Evolutionary conservation across 2,888 invertebrate species (phyloP), one percentile per base, ranked within the genome.

Genomic region (Punctoribates punctum): DNA sequence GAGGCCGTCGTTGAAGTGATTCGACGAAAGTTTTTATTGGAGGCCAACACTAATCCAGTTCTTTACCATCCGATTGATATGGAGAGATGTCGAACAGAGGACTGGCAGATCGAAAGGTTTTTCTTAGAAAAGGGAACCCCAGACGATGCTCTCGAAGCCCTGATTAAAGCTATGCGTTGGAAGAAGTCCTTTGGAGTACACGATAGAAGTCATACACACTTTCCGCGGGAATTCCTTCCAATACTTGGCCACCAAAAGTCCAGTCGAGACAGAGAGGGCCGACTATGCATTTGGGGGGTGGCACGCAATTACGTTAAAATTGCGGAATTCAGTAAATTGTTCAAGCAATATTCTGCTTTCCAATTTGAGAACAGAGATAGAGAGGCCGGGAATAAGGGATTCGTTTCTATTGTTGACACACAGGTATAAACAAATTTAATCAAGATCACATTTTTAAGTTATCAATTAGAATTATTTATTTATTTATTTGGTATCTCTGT

Each of bases 171-270:
- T 9, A 25, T 77, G 42, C 46, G 60, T 17, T 77, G 77, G 77
- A 75, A 74, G 20, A 72, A 75, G 11, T 51, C 65, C 11, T 77
- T 77, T 17, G 75, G 75, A n/a, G 13, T 77, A n/a, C 76, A 77
- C 48, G 73, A 75, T 0, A 29, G 76, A 9, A 42, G 48, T 1
- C 23, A 48, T n/a, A 67, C 13, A 6, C 17, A 48, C 9, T 77
- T 60, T 62, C 77, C 77, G 0, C 62, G 54, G 51, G 77, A 77
- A 54, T 67, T 75, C 9, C 73, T 17, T 4, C 57, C 34, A 62
- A 60, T 74, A 15, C 57, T 46, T 9, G 73, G 34, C 9, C 38
- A 20, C 5, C 65, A 77, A 51, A 15, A 62, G n/a, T 51, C 25
- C 23, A 60, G 48, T 4, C 0, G 5, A 0, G 77, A 75, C 29